Conservation (phyloP, 2,113 vertebrate species). For the Periophthalmodon schlosseri region DNA sequence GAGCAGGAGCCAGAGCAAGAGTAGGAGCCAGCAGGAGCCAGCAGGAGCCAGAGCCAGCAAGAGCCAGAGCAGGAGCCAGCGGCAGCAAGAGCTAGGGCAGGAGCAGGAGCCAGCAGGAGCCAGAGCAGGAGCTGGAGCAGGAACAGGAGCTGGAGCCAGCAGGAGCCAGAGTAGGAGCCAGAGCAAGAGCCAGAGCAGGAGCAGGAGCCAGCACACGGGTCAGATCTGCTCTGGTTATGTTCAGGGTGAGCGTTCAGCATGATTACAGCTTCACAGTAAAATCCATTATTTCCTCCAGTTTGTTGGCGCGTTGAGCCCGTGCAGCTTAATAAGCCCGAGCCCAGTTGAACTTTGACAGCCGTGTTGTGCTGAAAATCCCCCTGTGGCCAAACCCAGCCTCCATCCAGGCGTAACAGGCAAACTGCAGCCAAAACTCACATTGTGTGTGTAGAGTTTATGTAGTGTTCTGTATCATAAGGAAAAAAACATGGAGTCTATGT, state of each 20-base stretch:
- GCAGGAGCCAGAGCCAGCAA: too few relatives aligned
- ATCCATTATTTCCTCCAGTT: constrained; percentile 10
- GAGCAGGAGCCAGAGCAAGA: not conserved
- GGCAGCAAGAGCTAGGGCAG: not conserved
- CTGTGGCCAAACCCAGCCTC: not conserved
- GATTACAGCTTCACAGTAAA: constrained; percentile 5
- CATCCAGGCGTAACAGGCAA: not conserved
- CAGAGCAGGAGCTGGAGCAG: too few relatives aligned
- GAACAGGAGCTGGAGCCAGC: not conserved
- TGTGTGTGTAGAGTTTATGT: not conserved
- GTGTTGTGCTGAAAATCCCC: constrained; percentile 6
- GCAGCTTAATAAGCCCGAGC: constrained; percentile 3
- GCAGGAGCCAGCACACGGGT: not conserved
- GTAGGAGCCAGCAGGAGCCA: too few relatives aligned
- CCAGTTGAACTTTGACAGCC: constrained; percentile 6
- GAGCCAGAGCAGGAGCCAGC: not conserved
- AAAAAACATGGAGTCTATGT: not conserved
- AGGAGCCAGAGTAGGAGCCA: not conserved
- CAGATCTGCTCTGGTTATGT: not conserved
- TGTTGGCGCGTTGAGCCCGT: constrained; percentile 1
- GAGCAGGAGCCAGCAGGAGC: not conserved
- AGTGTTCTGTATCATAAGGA: not conserved
- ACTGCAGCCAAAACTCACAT: not conserved
- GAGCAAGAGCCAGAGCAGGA: not conserved
- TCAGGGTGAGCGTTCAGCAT: not conserved